These are phyloP conservation scores for Budorcas taxicolor DNA, from an alignment of 2,113 vertebrate genomes.

Conservation along the genomic window DNA sequence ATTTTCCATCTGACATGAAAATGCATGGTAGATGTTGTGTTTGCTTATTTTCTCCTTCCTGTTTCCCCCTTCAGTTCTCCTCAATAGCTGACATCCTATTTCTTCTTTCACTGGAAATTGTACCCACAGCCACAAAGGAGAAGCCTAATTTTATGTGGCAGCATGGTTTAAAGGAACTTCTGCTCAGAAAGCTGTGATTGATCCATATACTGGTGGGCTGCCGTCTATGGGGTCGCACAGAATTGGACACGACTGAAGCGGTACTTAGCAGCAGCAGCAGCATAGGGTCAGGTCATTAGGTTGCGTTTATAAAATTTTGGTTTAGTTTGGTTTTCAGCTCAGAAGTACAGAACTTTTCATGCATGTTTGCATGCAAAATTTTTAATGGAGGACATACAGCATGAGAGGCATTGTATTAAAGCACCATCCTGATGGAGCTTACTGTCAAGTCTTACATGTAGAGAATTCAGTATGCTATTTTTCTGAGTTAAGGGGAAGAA, in stretches of 20 bases:
- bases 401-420: neutral
- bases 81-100: neutral
- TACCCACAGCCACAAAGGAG: neutral
- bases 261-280: neutral
- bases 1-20: neutral
- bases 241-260: neutral
- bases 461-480: neutral
- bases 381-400: neutral
- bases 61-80: neutral
- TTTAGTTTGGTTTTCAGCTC: slow-evolving; percentile 4
- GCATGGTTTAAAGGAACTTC: neutral
- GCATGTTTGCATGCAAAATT: neutral
- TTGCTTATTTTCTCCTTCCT: neutral
- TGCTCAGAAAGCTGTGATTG: neutral
- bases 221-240: neutral
- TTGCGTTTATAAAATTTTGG: neutral
- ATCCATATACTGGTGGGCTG: neutral
- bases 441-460: neutral
- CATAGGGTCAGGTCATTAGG: neutral
- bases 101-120: neutral
- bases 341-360: neutral
- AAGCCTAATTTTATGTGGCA: slow-evolving; percentile 2
- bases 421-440: neutral
- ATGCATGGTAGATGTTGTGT: neutral
- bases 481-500: neutral